Percentiles rank a stretch among this genome's conserved stretches.
Evolutionary conservation across 2,888 invertebrate species (phyloP).

Genomic region (Morpho achilles): DNA sequence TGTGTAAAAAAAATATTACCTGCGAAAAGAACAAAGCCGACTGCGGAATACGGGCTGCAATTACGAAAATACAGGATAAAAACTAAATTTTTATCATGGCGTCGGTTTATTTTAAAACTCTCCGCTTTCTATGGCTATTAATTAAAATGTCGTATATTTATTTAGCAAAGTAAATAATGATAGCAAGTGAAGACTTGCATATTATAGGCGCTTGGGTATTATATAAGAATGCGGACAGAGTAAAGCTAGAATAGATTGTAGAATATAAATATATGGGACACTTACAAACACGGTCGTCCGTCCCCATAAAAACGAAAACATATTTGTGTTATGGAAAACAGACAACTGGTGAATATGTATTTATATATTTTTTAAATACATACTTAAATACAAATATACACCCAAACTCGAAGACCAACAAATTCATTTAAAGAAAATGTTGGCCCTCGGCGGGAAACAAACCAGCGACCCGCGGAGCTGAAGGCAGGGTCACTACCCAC

Average conservation of each 20-base stretch:
- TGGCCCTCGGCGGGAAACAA: no score
- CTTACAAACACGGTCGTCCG: no score
- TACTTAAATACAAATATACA: no score
- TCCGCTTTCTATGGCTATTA: slow-evolving; percentile 11
- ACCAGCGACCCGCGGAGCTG: no score
- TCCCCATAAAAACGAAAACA: no score
- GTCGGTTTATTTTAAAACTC: slow-evolving; percentile 14
- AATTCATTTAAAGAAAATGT: no score
- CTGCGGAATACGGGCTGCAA: slow-evolving; percentile 5
- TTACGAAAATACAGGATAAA: slow-evolving; percentile 1
- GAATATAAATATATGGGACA: not conserved
- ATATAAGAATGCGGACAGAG: slow-evolving; percentile 3
- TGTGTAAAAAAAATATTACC: slow-evolving; percentile 12
- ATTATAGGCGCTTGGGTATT: slow-evolving; percentile 12
- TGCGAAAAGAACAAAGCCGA: slow-evolving; percentile 9
- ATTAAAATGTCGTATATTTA: slow-evolving; percentile 23
- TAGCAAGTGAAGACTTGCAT: slow-evolving; percentile 13
- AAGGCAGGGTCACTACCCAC: no score
- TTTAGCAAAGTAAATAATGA: slow-evolving; percentile 24
- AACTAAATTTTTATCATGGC: slow-evolving; percentile 1
- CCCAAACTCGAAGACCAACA: no score
- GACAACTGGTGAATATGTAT: no score
- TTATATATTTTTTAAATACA: no score
- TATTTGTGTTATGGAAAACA: no score
- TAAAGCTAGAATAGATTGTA: not conserved